Evolutionary conservation across 2,888 invertebrate species (phyloP).

Genomic region (Tenthredo notha): DNA sequence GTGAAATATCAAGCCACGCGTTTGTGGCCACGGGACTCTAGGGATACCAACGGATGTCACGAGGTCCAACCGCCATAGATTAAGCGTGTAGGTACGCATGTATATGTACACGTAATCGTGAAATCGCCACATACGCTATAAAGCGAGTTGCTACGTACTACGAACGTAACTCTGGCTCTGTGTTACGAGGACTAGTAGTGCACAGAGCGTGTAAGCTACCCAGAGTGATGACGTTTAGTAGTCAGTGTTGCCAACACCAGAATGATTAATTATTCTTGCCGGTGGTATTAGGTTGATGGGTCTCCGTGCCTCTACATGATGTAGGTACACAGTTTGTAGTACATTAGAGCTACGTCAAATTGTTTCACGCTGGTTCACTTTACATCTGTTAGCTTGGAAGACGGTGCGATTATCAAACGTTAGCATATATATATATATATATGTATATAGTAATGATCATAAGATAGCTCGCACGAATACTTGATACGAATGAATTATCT

Average conservation of each 20-base stretch:
- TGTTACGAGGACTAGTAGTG: conserved; percentile 17
- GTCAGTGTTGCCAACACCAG: conserved; percentile 35
- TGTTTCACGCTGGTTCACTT: conserved; percentile 29
- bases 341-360: conserved; percentile 35
- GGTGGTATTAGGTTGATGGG: conserved; percentile 45
- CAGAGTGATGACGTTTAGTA: conserved; percentile 46
- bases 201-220: neutral
- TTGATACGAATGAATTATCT: neutral
- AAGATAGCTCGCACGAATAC: neutral
- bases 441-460: neutral
- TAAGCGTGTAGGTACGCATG: conserved; percentile 34
- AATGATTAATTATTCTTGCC: conserved; percentile 53
- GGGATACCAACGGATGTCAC: conserved; percentile 35
- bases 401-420: neutral
- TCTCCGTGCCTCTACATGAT: conserved; percentile 16
- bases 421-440: neutral
- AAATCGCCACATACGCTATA: conserved; percentile 42
- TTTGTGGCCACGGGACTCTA: conserved; percentile 39
- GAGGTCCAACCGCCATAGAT: conserved; percentile 42
- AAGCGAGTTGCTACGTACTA: conserved; percentile 1
- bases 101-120: conserved; percentile 26
- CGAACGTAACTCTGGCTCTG: neutral
- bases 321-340: conserved; percentile 20
- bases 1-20: conserved; percentile 44
- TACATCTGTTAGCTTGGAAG: neutral